phyloP scores from a whole-genome alignment of 1,140 invertebrate genomes.

The Platorchestia sp. region DNA sequence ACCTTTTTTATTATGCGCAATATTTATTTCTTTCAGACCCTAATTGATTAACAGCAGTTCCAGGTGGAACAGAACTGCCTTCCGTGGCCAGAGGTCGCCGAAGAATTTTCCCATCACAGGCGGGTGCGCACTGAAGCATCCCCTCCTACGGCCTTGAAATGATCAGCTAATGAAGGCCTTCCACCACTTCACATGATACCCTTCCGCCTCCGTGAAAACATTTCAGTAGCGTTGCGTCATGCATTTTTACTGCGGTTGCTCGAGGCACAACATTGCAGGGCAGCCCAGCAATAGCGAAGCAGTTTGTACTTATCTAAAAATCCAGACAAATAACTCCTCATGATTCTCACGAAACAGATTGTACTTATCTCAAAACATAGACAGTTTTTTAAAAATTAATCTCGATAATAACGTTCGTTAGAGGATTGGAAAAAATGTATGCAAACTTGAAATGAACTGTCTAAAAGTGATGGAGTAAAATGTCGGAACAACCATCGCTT shows the following conservation, averaged over 20 bases:
- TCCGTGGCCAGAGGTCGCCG: background rate
- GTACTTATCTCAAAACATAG: too few relatives aligned
- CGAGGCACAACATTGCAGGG: background rate
- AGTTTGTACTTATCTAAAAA: background rate
- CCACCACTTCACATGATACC: conserved; percentile 3
- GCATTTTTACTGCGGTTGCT: background rate
- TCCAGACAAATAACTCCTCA: background rate
- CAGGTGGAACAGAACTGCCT: background rate
- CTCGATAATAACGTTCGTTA: too few relatives aligned
- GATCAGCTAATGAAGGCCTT: conserved; percentile 30
- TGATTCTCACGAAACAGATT: background rate
- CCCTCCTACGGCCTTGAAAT: background rate
- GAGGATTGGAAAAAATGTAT: background rate
- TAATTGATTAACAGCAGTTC: background rate
- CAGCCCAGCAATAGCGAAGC: background rate
- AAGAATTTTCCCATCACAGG: background rate
- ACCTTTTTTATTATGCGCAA: background rate
- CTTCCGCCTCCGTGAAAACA: background rate
- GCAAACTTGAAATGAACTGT: background rate
- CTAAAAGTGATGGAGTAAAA: background rate
- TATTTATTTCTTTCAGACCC: background rate
- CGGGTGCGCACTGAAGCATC: background rate
- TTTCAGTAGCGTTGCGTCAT: background rate
- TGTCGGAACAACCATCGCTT: background rate
- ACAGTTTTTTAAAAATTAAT: too few relatives aligned